Evolutionary conservation across 2,888 invertebrate genomes (phyloP).

Genomic region (Eristalinus sepulchralis): DNA sequence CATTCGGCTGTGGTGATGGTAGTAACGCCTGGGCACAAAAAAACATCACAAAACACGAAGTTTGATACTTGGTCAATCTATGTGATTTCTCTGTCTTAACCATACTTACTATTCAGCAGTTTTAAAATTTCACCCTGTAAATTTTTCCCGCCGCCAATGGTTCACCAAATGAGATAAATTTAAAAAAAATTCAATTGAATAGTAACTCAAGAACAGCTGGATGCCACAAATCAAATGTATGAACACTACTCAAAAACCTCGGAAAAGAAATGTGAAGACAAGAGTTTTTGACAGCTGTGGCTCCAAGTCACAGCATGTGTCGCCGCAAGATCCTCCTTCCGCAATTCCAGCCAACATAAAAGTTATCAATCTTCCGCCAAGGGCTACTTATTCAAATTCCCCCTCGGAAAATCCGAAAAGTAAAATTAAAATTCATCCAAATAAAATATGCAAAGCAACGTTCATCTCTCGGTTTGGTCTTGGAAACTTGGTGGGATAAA

Average conservation of each 20-base stretch:
- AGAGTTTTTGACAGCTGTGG: background rate
- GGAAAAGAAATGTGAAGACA: background rate
- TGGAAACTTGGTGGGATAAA: background rate
- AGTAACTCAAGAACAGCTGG: background rate
- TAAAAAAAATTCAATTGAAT: background rate
- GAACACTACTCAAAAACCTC: background rate
- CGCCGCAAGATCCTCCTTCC: background rate
- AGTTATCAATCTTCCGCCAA: constrained; percentile 55
- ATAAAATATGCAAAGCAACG: constrained; percentile 63
- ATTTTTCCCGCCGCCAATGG: no score
- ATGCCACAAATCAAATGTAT: background rate
- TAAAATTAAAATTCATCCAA: constrained; percentile 57
- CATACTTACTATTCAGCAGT: no score
- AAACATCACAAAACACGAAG: no score
- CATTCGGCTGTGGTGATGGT: no score
- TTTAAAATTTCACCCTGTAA: no score
- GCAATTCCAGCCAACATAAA: background rate
- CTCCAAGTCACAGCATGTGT: background rate
- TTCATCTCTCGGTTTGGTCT: constrained; percentile 23
- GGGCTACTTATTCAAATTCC: constrained; percentile 58
- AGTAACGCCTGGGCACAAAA: no score
- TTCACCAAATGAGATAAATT: background rate
- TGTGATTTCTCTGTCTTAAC: no score
- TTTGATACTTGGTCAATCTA: no score
- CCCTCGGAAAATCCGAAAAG: constrained; percentile 8